phyloP scores from a whole-genome alignment of 1,140 invertebrate genomes.

The Callitettix versicolor region DNA sequence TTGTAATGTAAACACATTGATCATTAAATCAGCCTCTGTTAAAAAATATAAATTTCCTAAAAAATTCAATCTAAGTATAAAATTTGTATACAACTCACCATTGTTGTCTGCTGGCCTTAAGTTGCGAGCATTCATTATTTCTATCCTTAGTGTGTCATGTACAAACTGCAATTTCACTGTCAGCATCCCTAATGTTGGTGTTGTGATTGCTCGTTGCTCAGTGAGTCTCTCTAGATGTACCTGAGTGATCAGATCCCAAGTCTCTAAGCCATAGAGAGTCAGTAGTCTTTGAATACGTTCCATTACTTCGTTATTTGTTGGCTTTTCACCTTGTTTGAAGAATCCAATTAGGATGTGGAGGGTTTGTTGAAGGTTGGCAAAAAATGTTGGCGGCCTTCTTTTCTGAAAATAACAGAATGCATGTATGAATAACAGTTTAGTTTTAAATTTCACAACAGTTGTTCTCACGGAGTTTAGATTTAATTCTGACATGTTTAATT shows the following conservation, averaged over 20 bases:
- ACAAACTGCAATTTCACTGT: constrained; percentile 25
- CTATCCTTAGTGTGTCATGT: constrained; percentile 45
- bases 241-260: constrained; percentile 72
- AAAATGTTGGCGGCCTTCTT: constrained; percentile 74
- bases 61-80: no score
- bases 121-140: constrained; percentile 83
- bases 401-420: constrained; percentile 57
- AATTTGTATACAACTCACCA: no score
- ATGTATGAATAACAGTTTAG: no score
- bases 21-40: no score
- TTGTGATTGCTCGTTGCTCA: constrained; percentile 48
- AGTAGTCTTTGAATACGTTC: constrained; percentile 57
- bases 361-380: constrained; percentile 77
- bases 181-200: constrained; percentile 39
- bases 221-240: constrained; percentile 64
- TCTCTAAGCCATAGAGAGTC: constrained; percentile 74
- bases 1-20: no score
- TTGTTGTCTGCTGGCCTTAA: constrained; percentile 78
- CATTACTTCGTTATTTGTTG: constrained; percentile 37
- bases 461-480: no score
- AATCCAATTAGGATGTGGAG: constrained; percentile 74
- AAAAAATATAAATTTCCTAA: no score
- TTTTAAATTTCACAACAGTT: no score
- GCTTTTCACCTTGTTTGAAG: constrained; percentile 66
- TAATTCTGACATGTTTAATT: no score